Conservation (phyloP, 2,888 invertebrate species). For the Mythimna albipuncta region DNA sequence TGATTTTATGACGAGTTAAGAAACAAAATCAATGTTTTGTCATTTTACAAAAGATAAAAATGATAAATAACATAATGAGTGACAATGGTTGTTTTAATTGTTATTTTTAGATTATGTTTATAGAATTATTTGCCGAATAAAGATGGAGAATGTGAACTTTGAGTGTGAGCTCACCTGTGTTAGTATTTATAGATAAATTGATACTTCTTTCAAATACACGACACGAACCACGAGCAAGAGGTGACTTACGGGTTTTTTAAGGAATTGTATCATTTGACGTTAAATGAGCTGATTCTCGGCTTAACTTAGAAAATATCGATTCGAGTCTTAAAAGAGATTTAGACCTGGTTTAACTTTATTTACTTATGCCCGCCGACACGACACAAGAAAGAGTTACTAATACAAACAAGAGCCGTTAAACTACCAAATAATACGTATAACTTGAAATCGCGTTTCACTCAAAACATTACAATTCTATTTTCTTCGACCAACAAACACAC, state of each 20-base stretch:
- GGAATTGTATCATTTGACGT: neutral
- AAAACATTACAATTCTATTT: constrained; percentile 8
- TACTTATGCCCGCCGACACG: neutral
- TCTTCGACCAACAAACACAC: constrained; percentile 28
- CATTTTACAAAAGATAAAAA: constrained; percentile 17
- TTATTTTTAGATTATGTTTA: neutral
- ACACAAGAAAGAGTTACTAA: neutral
- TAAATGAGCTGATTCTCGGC: neutral
- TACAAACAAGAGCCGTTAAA: neutral
- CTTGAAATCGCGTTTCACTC: too few species aligned
- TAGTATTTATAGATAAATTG: neutral
- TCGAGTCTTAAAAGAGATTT: too few species aligned
- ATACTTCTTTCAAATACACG: neutral
- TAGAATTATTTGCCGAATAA: neutral
- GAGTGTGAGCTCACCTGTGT: neutral
- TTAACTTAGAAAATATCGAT: neutral
- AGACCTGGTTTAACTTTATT: too few species aligned
- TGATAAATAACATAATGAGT: neutral
- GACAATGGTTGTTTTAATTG: neutral
- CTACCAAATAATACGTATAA: neutral
- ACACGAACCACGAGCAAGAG: neutral
- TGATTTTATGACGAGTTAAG: constrained; percentile 24
- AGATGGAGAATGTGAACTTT: neutral
- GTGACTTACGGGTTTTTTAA: neutral
- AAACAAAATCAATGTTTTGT: constrained; percentile 30